Evolutionary conservation across 2,797 vertebrate species (phyloP), one percentile per base, ranked within the genome.

Genomic region (Etheostoma perlongum): DNA sequence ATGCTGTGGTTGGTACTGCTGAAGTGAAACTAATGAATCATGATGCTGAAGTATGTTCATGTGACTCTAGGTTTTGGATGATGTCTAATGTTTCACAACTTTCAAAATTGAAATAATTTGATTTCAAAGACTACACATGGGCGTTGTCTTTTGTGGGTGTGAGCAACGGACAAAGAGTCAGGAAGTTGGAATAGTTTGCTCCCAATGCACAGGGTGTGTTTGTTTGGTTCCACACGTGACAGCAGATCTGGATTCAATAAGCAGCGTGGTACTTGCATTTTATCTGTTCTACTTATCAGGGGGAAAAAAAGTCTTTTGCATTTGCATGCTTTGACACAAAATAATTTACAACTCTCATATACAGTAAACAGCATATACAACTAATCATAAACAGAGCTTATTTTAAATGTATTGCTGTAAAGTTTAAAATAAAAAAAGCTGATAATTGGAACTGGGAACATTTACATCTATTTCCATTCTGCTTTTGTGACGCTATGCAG

Each of bases 71-170:
- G 62, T 70, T 73, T 63, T 49, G 57, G 25, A 66, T n/a, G 27
- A 66, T 66, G n/a, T 13, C 7, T 36, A 48, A 66, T 61, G 44
- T 85, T 70, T 76, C 23, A 59, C n/a, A 81, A 53, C 49, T 55
- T 66, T 81, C 11, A 49, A 9, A 40, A 21, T 19, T 5, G 1
- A 18, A 76, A 59, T 10, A 27, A 40, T 40, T 0, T 10, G 33
- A 10, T 36, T 77, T 82, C 13, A 47, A 66, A 54, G 64, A 68
- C 53, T 68, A 42, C 76, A 81, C 82, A 85, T 78, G 86, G 94
- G 93, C 78, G 93, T 95, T 90, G 91, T 80, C 93, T 76, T 49
- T 52, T 66, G 78, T 88, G 91, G 82, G 89, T 87, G 89, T 92
- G 85, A 84, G 67, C 84, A 53, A 62, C 33, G 27, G 81, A 88